Evolutionary conservation across 92 coral and sea anemone genomes (phyloP), one percentile per base, ranked within the genome.

Genomic region (Epizoanthus ramosus): DNA sequence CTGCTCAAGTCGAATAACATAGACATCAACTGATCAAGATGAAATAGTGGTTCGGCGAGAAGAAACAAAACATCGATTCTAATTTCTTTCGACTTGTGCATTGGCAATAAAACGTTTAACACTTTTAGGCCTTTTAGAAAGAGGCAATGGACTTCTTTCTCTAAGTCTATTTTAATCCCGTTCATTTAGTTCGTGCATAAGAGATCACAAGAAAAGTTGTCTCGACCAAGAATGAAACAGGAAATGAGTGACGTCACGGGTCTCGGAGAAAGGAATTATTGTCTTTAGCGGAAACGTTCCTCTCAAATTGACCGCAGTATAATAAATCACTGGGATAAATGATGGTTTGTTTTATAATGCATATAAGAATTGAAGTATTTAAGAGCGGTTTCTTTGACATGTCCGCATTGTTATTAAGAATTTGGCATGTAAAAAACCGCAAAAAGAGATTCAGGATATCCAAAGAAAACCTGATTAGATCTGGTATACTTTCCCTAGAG

Each of bases 151-250:
- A 18, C 24, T 21, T 41, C 13, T 61, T 37, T 61, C 45, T 24
- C 52, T 59, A 77, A 77, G n/a, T 65, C 52, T 61, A 43, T 39
- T 77, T 77, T 77, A 77, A 77, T 77, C 82, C 71, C 47, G 69
- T 63, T 14, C 43, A 33, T 61, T 41, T 41, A 69, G 65, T 31
- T 39, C 57, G 16, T 39, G 82, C 69, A 37, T 28, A 28, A 28
- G 31, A 28, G 31, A 28, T 28, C 31, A 28, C 47, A 60, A 8
- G 33, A 13, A 31, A 50, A 75, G 18, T 18, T 16, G 63, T 21
- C 19, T 17, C 57, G 25, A 17, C 39, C 17, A 60, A 2, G 13
- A n/a, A 31, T 21, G 82, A 47, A 37, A 14, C 70, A 50, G 50
- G 82, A 50, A 63, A 37, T 43, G 50, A 17, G 63, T 77, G 71